Base-by-base conservation (phyloP, 1,140 invertebrate species). In the Callitettix versicolor region DNA sequence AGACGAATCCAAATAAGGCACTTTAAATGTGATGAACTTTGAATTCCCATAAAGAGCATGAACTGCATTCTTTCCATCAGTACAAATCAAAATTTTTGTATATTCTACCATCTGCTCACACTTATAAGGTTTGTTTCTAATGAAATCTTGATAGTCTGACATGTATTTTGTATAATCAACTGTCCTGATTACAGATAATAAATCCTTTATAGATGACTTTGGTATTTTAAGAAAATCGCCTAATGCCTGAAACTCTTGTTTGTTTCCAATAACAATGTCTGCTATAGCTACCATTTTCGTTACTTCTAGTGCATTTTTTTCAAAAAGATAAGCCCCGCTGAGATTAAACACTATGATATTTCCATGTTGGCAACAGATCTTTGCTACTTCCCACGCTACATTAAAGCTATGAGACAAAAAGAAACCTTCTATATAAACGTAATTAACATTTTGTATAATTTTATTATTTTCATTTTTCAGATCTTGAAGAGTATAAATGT, bases 21-120 rank as follows among this genome's bases (percentile, higher is more conserved):
- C 68, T 4, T 75, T 66, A 11, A 68, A 67, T 57, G 67, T 75
- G 52, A 72, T 65, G 17, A 49, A 20, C 33, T 44, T 20, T 18
- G 14, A 17, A 22, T 17, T 17, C 38, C n/a, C 20, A 21, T 14
- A 36, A 17, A 48, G 11, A 60, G 62, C 17, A 26, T 61, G 22
- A 11, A 68, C 52, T 7, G 67, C 59, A 26, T 55, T 54, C 7
- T 57, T 47, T 3, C 65, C 65, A 48, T 62, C 55, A 9, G 66
- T 68, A 11, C 65, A 54, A 21, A 68, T 55, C 3, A 60, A 15
- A n/a, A 59, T 40, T 56, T 59, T 55, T 7, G 26, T 44, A 33
- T 33, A 22, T 36, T 55, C 26, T 48, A 47, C 20, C 4, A 55
- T 17, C 2, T 17, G 34, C 38, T 55, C 21, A 14, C 48, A 4